A percentile compares a stretch with the other conserved stretches of the same genome.
These are phyloP conservation scores for Hippocampus zosterae DNA, from an alignment of 2,113 vertebrate genomes.

Conservation along the genomic window DNA sequence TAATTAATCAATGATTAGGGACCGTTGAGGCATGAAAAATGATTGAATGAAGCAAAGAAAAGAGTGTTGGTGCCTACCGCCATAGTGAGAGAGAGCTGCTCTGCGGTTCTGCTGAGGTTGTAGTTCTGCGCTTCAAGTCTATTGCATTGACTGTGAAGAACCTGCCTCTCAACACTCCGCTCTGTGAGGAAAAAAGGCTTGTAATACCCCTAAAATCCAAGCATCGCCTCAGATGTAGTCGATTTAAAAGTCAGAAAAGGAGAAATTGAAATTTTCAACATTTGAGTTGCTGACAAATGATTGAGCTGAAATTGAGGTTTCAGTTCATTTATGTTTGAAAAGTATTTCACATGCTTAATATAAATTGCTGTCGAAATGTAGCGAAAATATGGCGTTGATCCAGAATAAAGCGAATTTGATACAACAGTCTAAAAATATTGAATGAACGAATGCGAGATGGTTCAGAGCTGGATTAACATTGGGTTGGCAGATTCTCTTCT, in stretches of 20 bases:
- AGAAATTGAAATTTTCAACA: not conserved
- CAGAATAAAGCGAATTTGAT: too few species aligned
- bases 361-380: not conserved
- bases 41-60: not conserved
- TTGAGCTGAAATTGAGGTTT: not conserved
- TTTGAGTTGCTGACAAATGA: not conserved
- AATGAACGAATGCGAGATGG: too few species aligned
- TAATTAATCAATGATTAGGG: too few species aligned
- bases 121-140: slow-evolving; percentile 91
- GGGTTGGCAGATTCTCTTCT: too few species aligned
- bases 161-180: slow-evolving; percentile 87
- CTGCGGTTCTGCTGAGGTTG: slow-evolving; percentile 86
- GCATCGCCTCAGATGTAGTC: not conserved
- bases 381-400: too few species aligned
- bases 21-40: too few species aligned
- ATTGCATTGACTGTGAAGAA: slow-evolving; percentile 90
- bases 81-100: slow-evolving; percentile 93
- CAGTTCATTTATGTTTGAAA: not conserved
- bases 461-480: too few species aligned
- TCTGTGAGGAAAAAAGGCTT: slow-evolving; percentile 67
- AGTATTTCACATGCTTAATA: not conserved
- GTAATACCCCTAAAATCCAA: not conserved
- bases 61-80: slow-evolving; percentile 74
- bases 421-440: too few species aligned
- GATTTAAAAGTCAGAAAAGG: not conserved